These are phyloP conservation scores for Argya squamiceps DNA, from an alignment of 2,797 vertebrate genomes.

Conservation along the genomic window DNA sequence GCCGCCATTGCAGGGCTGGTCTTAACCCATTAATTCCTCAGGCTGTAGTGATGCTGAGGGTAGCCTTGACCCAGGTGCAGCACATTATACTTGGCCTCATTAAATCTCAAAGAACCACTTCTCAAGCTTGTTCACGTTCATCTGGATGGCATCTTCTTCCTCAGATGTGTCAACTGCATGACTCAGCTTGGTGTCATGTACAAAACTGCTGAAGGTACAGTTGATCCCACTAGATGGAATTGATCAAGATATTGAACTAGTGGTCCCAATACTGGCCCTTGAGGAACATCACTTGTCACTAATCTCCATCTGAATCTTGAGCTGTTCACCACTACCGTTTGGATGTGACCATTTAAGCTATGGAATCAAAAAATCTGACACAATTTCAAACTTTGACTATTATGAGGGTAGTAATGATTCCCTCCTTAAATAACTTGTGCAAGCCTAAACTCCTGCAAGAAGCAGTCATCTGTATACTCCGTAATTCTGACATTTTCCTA, in stretches of 20 bases:
- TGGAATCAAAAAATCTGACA: background rate
- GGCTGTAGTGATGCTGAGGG: too few relatives aligned
- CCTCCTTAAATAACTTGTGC: background rate
- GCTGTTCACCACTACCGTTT: background rate
- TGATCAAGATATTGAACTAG: background rate
- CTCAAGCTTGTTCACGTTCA: accelerated
- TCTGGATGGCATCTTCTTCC: background rate
- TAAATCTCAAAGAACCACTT: background rate
- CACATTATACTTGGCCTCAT: background rate
- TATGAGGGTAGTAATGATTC: background rate
- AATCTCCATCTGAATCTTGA: background rate
- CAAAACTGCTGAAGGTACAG: background rate
- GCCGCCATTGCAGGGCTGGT: too few relatives aligned
- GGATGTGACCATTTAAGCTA: background rate
- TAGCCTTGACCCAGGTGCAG: background rate
- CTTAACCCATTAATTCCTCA: background rate
- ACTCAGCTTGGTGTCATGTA: background rate
- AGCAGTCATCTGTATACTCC: constrained; percentile 7
- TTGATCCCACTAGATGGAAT: accelerated
- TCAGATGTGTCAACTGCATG: background rate
- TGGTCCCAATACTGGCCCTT: background rate
- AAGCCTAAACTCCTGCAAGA: background rate
- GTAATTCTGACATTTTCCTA: background rate
- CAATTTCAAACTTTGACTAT: background rate
- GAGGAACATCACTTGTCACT: background rate